phyloP scores from a whole-genome alignment of 2,797 vertebrate genomes.

The Pantherophis vulpinus region DNA sequence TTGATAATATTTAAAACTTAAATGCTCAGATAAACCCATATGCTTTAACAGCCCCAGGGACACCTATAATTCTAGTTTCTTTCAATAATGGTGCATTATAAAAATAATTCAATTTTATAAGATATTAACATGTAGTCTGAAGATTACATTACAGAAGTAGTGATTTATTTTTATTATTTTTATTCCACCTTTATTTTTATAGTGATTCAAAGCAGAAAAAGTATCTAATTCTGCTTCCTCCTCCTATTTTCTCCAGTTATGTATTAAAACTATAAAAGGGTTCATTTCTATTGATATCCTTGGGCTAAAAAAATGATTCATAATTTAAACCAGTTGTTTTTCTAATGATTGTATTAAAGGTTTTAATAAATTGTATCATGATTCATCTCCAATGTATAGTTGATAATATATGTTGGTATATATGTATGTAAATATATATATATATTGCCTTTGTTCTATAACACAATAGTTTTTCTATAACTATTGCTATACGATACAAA shows the following conservation, averaged over 20 bases:
- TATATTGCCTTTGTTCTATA: not conserved
- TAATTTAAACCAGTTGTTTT: not conserved
- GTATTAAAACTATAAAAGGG: not conserved
- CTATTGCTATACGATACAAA: not conserved
- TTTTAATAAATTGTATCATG: not conserved
- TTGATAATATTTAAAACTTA: not conserved
- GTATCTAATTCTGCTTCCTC: not conserved
- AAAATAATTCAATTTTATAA: not conserved
- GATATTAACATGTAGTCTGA: not conserved
- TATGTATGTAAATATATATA: too few relatives aligned
- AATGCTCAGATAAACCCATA: not conserved
- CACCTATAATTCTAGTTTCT: not conserved
- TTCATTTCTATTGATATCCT: not conserved
- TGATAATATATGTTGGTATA: not conserved
- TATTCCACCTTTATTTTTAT: not conserved
- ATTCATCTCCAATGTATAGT: not conserved
- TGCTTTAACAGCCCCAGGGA: not conserved
- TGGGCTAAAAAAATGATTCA: not conserved
- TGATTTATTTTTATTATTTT: not conserved
- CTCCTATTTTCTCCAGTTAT: not conserved
- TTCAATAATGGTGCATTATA: not conserved
- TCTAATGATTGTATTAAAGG: not conserved
- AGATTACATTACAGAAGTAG: not conserved
- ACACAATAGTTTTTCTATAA: not conserved
- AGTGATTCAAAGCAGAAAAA: not conserved